Conservation (phyloP, 2,797 vertebrate genomes). For the Thalassophryne amazonica region DNA sequence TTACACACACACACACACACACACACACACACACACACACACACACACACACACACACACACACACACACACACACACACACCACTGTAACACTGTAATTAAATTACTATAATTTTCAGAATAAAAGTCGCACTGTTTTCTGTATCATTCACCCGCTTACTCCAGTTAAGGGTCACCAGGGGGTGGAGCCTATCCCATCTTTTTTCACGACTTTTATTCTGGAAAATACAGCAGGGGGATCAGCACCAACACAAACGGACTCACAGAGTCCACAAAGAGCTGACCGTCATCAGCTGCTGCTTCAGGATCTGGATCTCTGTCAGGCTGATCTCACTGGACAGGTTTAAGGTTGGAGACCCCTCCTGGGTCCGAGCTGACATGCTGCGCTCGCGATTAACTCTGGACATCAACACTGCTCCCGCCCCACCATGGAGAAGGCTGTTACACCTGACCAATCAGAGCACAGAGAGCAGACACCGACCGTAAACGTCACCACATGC, state of each 20-base stretch:
- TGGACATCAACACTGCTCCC: slow-evolving; percentile 71
- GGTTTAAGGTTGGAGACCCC: slow-evolving; percentile 70
- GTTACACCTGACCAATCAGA: slow-evolving; percentile 55
- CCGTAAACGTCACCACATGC: background rate
- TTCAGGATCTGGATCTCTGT: slow-evolving; percentile 95
- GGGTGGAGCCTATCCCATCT: too few relatives aligned
- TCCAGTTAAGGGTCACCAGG: too few relatives aligned
- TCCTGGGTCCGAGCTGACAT: slow-evolving; percentile 78
- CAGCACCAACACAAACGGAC: background rate
- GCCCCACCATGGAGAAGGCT: slow-evolving; percentile 57
- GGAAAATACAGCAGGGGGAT: background rate
- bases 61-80: too few relatives aligned
- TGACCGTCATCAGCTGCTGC: slow-evolving; percentile 91
- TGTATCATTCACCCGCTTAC: too few relatives aligned
- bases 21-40: too few relatives aligned
- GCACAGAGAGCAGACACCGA: background rate
- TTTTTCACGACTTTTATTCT: background rate
- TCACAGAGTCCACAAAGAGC: slow-evolving; percentile 12
- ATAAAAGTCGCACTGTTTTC: too few relatives aligned
- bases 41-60: too few relatives aligned
- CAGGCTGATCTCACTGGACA: slow-evolving; percentile 93
- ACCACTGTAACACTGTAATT: too few relatives aligned
- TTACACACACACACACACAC: too few relatives aligned
- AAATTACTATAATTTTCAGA: too few relatives aligned
- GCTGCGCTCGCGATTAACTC: slow-evolving; percentile 82